Evolutionary conservation across 1,140 invertebrate species (phyloP).

Genomic region (Teleopsis dalmanni): DNA sequence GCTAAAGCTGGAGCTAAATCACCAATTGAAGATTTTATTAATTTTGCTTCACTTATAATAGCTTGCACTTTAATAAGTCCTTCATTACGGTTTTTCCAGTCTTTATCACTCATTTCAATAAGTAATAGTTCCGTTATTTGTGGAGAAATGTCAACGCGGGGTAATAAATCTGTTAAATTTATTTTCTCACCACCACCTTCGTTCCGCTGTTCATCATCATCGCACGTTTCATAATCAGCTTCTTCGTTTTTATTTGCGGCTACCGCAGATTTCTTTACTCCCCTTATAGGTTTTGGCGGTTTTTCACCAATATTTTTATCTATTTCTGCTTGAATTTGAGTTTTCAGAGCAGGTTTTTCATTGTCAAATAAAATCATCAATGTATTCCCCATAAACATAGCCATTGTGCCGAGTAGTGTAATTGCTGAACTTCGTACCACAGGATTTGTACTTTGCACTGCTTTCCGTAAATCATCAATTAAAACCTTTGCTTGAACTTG

Average conservation of each 20-base stretch:
- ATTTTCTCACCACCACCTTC: constrained; percentile 34
- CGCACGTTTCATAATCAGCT: constrained; percentile 47
- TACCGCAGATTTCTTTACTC: constrained; percentile 30
- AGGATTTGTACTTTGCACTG: constrained; percentile 74
- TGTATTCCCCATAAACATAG: constrained; percentile 71
- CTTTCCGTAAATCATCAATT: constrained; percentile 76
- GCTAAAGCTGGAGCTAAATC: constrained; percentile 72
- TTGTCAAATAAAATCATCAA: constrained; percentile 74
- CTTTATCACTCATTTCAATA: constrained; percentile 81
- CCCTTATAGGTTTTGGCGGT: constrained; percentile 63
- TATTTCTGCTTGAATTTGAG: constrained; percentile 81
- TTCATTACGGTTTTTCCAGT: constrained; percentile 75
- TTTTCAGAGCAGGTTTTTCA: constrained; percentile 76
- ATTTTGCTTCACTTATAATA: constrained; percentile 66
- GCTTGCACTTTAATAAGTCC: constrained; percentile 36
- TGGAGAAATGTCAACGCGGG: constrained; percentile 75
- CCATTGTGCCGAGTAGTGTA: constrained; percentile 53
- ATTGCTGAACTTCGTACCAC: constrained; percentile 70
- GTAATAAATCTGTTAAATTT: constrained; percentile 61
- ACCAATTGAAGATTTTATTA: constrained; percentile 74
- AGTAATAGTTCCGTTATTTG: constrained; percentile 76
- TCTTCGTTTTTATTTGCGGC: constrained; percentile 19
- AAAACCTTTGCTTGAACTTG: constrained; percentile 63
- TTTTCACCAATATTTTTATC: constrained; percentile 69
- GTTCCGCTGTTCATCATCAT: constrained; percentile 48